Evolutionary conservation across 2,888 invertebrate genomes (phyloP).

Genomic region (Hecatera dysodea): DNA sequence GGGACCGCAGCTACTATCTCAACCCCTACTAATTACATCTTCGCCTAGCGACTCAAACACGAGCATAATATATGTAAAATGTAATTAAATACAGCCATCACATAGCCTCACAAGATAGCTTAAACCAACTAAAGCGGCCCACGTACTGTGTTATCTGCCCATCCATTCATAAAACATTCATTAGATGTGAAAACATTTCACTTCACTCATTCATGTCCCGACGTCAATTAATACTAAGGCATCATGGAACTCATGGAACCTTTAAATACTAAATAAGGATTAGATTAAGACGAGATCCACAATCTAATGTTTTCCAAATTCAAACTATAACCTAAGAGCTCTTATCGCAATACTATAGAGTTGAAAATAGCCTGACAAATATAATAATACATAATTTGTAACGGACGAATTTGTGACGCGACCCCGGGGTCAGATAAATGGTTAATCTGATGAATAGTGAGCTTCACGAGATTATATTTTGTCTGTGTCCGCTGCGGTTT

Average conservation of each 20-base stretch:
- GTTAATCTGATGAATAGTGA: conserved; percentile 71
- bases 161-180: conserved; percentile 59
- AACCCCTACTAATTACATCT: conserved; percentile 24
- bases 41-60: conserved; percentile 16
- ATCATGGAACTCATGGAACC: conserved; percentile 56
- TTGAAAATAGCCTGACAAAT: conserved; percentile 30
- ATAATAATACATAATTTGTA: conserved; percentile 67
- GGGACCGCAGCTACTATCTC: not conserved
- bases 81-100: conserved; percentile 46
- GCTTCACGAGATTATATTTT: conserved; percentile 61
- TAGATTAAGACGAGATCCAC: conserved; percentile 49
- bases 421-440: conserved; percentile 67
- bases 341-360: conserved; percentile 19
- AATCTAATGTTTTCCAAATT: conserved; percentile 47
- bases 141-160: conserved; percentile 43
- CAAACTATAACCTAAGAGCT: not conserved
- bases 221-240: conserved; percentile 62
- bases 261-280: conserved; percentile 67
- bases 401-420: conserved; percentile 57
- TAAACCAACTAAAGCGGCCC: conserved; percentile 28
- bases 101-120: conserved; percentile 4
- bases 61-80: conserved; percentile 24
- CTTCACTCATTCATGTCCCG: conserved; percentile 29
- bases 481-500: conserved; percentile 55
- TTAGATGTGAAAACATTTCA: conserved; percentile 16